These are phyloP conservation scores for Ctenicera cuprea DNA, from an alignment of 2,888 invertebrate species.

Conservation along the genomic window DNA sequence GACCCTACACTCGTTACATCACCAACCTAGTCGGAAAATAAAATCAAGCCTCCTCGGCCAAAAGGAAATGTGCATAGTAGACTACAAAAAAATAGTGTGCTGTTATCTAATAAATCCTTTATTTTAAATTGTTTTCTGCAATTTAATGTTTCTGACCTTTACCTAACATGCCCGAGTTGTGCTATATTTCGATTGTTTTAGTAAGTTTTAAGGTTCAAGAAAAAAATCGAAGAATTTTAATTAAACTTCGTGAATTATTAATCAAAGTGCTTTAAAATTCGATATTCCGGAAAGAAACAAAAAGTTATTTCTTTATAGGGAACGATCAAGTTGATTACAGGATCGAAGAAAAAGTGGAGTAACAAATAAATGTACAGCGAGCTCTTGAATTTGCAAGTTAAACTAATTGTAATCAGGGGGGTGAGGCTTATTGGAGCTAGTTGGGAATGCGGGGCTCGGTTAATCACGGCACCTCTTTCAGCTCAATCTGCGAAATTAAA, in stretches of 20 bases:
- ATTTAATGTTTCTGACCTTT: no score
- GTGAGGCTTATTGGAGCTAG: constrained; percentile 38
- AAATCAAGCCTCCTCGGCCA: no score
- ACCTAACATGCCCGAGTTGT: not conserved
- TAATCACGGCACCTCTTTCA: constrained; percentile 47
- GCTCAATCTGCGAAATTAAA: constrained; percentile 50
- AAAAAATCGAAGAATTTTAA: not conserved
- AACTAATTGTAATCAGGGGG: constrained; percentile 44
- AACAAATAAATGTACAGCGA: constrained; percentile 35
- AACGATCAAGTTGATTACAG: constrained; percentile 24
- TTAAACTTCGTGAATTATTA: constrained; percentile 10
- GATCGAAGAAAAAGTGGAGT: constrained; percentile 33
- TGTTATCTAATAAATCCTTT: no score
- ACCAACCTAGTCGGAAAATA: no score
- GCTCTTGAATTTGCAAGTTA: constrained; percentile 47
- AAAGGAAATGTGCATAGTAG: no score
- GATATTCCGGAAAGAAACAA: not conserved
- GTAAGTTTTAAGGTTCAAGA: not conserved
- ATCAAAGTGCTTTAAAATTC: constrained; percentile 13
- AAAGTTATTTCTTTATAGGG: not conserved
- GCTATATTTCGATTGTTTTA: not conserved
- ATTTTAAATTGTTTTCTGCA: no score
- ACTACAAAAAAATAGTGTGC: no score
- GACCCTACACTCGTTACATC: no score
- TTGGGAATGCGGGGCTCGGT: constrained; percentile 35